Evolutionary conservation across 2,113 vertebrate genomes (phyloP), one percentile per base, ranked within the genome.

Genomic region (Caretta caretta): DNA sequence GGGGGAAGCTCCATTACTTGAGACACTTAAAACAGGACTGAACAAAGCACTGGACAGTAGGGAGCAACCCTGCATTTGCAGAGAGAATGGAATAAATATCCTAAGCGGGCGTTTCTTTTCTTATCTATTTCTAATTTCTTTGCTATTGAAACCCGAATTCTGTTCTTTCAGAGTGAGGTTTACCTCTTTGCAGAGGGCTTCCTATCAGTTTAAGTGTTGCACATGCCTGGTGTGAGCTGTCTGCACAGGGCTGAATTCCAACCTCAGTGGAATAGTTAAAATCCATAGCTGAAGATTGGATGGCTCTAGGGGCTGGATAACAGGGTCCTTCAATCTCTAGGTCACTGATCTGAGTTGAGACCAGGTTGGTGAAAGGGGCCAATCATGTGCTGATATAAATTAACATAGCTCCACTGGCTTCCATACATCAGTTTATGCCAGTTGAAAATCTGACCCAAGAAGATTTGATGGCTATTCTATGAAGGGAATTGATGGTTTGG

Each of bases 71-170:
- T 2, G 5, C 54, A 86, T 57, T 35, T 3, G 87, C 38, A 78
- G 12, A 35, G 38, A 46, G 27, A 86, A 35, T 16, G 31, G 29
- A 84, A 16, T 35, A 83, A 84, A 88, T 92, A 65, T 80, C 24
- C 12, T n/a, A 20, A 1, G 0, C 89, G 35, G 69, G 82, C 5
- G 5, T 59, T 93, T 2, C n/a, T 93, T 92, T 86, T 54, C 46
- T 65, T 62, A 14, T 16, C 3, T 80, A 24, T 50, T 92, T 84
- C 2, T 80, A 38, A 8, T 42, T 2, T 48, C 59, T 75, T 95
- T 89, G 11, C 76, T 54, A 83, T 80, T 83, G 92, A 90, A 84
- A 16, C 19, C 87, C 90, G 89, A 94, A 92, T 27, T 93, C 11
- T 4, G 76, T 49, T 78, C 35, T 92, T 94, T 89, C 42, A 42